These are phyloP conservation scores for Papilio helenus DNA, from an alignment of 1,140 invertebrate genomes.

Conservation along the genomic window DNA sequence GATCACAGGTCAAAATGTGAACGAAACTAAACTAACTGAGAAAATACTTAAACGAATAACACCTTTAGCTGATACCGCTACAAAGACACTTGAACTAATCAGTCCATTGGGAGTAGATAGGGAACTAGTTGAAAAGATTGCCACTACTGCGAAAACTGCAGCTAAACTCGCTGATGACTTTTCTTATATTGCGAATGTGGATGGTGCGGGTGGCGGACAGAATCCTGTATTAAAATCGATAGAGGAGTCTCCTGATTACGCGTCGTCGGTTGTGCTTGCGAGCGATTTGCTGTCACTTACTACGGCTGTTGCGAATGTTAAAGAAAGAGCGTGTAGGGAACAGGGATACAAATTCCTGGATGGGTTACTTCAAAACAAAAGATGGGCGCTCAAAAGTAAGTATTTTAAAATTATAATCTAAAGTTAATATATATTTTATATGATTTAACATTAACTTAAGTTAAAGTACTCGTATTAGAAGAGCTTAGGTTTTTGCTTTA, in stretches of 20 bases:
- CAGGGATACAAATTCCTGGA: conserved; percentile 80
- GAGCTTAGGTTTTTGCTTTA: too few species aligned
- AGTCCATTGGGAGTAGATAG: conserved; percentile 62
- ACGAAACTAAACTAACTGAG: conserved; percentile 59
- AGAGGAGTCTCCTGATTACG: conserved; percentile 75
- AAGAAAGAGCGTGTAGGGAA: conserved; percentile 75
- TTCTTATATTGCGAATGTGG: conserved; percentile 60
- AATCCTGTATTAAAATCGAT: conserved; percentile 52
- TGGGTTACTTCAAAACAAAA: conserved; percentile 77
- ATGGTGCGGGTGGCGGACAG: conserved; percentile 50
- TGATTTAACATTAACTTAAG: too few species aligned
- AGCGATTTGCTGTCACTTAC: conserved; percentile 76
- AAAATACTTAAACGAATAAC: conserved; percentile 56
- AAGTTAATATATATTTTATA: not conserved
- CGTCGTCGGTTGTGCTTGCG: conserved; percentile 73
- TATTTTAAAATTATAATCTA: conserved; percentile 42
- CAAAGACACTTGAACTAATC: conserved; percentile 53
- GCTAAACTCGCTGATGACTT: conserved; percentile 44
- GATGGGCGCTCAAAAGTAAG: conserved; percentile 84
- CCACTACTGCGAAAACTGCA: conserved; percentile 53
- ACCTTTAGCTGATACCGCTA: conserved; percentile 52
- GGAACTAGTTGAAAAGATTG: conserved; percentile 57
- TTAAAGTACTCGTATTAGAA: too few species aligned
- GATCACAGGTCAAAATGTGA: conserved; percentile 51
- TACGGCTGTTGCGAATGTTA: conserved; percentile 72